Percentiles rank a stretch among this genome's conserved stretches.
Conservation (phyloP, 2,113 vertebrate species). For the Numenius arquata region DNA sequence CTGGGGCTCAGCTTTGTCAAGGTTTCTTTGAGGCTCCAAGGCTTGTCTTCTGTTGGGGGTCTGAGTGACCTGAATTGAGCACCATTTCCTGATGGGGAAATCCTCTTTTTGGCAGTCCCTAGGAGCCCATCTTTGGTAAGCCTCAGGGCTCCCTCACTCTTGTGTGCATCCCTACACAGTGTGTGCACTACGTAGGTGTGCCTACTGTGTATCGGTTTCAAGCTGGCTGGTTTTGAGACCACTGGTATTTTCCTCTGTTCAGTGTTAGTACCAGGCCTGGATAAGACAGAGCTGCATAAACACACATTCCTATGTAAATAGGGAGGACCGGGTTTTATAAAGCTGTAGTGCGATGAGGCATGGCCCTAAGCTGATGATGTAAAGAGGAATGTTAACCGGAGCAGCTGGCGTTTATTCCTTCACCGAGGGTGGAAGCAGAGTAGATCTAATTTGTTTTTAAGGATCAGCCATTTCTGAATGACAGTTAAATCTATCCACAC, state of each 20-base stretch:
- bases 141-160: neutral
- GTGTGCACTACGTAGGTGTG: accelerated
- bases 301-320: neutral
- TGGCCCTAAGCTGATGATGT: neutral
- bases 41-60: neutral
- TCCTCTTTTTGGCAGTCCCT: neutral
- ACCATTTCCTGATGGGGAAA: neutral
- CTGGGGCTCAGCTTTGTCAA: neutral
- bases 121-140: neutral
- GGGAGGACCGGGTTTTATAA: neutral
- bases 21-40: neutral
- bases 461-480: neutral
- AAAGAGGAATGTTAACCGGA: neutral
- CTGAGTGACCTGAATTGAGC: neutral
- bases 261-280: neutral
- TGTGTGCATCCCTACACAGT: neutral
- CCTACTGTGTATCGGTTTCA: neutral
- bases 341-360: neutral
- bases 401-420: neutral
- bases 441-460: neutral
- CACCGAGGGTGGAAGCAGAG: neutral
- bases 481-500: neutral
- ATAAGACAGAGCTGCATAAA: neutral
- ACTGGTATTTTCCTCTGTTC: neutral
- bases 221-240: neutral